A percentile compares a stretch with the other conserved stretches of the same genome.
Evolutionary conservation across 2,888 invertebrate species (phyloP).

Genomic region (Brachylomia viminalis): DNA sequence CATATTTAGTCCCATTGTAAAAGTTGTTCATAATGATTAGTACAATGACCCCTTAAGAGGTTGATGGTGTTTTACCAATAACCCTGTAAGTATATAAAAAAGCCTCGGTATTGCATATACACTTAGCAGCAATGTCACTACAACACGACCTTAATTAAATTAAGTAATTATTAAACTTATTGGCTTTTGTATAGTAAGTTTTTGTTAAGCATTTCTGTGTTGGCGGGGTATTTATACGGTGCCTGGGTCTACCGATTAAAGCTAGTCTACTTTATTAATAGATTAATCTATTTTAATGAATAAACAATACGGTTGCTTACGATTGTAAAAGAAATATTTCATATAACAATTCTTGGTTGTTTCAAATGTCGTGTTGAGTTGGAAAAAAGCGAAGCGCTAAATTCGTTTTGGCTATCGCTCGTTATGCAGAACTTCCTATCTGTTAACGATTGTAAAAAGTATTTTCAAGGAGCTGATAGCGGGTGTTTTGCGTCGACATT

Average conservation of each 20-base stretch:
- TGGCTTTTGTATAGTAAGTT: conserved; percentile 60
- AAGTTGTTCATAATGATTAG: too few species aligned
- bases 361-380: not conserved
- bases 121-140: conserved; percentile 18
- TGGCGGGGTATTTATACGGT: conserved; percentile 53
- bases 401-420: not conserved
- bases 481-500: not conserved
- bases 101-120: not conserved
- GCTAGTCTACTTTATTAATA: conserved; percentile 66
- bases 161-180: conserved; percentile 35
- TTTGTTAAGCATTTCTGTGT: conserved; percentile 58
- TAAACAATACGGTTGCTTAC: conserved; percentile 25
- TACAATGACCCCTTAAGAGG: too few species aligned
- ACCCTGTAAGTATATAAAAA: too few species aligned
- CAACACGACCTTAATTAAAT: conserved; percentile 5
- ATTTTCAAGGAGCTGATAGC: not conserved
- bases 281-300: conserved; percentile 24
- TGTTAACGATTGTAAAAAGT: not conserved
- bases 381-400: not conserved
- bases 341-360: not conserved
- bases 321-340: conserved; percentile 15
- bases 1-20: too few species aligned
- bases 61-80: too few species aligned
- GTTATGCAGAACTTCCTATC: not conserved
- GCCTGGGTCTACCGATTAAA: conserved; percentile 56